Conservation (phyloP, 2,888 invertebrate genomes). For the Didymodactylos carnosus region DNA sequence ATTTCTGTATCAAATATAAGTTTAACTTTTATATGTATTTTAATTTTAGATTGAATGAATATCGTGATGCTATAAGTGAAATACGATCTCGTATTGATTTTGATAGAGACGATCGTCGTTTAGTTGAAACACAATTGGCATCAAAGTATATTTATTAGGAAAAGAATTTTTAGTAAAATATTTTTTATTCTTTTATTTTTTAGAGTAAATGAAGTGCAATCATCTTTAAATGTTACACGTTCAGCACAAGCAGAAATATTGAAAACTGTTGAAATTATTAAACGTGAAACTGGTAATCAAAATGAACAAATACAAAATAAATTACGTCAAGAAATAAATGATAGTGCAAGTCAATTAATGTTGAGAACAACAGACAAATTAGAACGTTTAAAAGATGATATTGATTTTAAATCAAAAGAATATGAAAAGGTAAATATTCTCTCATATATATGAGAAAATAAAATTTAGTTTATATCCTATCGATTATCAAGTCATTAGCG, state of each 20-base stretch:
- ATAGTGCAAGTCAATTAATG: neutral
- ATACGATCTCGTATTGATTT: neutral
- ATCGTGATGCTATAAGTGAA: conserved; percentile 2
- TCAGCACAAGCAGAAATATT: neutral
- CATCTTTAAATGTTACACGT: conserved; percentile 18
- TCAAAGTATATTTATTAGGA: neutral
- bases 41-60: conserved; percentile 2
- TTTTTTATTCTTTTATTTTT: neutral
- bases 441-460: too few relatives aligned
- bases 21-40: neutral
- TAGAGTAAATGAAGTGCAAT: conserved; percentile 19
- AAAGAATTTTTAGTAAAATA: neutral
- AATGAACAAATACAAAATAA: neutral
- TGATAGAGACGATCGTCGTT: conserved; percentile 3
- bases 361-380: neutral
- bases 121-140: neutral
- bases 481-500: too few relatives aligned
- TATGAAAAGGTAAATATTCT: neutral
- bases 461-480: too few relatives aligned
- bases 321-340: neutral
- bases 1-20: neutral
- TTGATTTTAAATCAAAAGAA: neutral
- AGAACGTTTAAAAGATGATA: neutral
- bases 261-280: neutral
- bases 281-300: neutral